Evolutionary conservation across 53 echinoderm and acorn worm species (phyloP).

Genomic region (Astropecten irregularis): DNA sequence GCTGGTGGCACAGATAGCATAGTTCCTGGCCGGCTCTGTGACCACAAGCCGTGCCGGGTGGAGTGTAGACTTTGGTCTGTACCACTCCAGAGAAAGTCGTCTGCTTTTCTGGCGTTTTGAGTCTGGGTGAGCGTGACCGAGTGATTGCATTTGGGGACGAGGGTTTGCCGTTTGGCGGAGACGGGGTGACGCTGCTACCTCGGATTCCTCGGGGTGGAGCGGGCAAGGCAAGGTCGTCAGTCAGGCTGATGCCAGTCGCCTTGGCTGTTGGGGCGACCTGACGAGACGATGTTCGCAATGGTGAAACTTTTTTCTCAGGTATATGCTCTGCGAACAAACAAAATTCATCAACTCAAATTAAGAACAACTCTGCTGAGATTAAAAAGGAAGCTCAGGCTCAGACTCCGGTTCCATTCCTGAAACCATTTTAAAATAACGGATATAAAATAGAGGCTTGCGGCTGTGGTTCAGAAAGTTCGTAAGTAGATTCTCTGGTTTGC

Average conservation of each 20-base stretch:
- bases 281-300: slow-evolving; percentile 26
- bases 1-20: slow-evolving; percentile 97
- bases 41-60: slow-evolving; percentile 54
- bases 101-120: slow-evolving; percentile 54
- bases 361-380: too few relatives aligned
- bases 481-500: too few relatives aligned
- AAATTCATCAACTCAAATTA: too few relatives aligned
- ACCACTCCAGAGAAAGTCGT: slow-evolving; percentile 24
- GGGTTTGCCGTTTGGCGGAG: slow-evolving; percentile 71
- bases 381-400: too few relatives aligned
- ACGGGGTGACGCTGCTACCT: slow-evolving; percentile 70
- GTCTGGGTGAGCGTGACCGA: slow-evolving; percentile 54
- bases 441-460: too few relatives aligned
- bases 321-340: slow-evolving; percentile 11
- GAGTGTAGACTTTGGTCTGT: slow-evolving; percentile 24
- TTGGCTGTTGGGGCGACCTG: slow-evolving; percentile 75
- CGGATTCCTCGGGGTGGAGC: slow-evolving; percentile 69
- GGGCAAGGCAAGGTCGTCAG: slow-evolving; percentile 67
- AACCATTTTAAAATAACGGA: too few relatives aligned
- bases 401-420: too few relatives aligned
- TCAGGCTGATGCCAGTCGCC: slow-evolving; percentile 79
- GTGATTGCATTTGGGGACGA: slow-evolving; percentile 23
- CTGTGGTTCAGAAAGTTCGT: too few relatives aligned
- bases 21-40: slow-evolving; percentile 94
- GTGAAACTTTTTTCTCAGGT: background rate